phyloP scores from a whole-genome alignment of 2,888 invertebrate species.

The Trissonchulus sp. region DNA sequence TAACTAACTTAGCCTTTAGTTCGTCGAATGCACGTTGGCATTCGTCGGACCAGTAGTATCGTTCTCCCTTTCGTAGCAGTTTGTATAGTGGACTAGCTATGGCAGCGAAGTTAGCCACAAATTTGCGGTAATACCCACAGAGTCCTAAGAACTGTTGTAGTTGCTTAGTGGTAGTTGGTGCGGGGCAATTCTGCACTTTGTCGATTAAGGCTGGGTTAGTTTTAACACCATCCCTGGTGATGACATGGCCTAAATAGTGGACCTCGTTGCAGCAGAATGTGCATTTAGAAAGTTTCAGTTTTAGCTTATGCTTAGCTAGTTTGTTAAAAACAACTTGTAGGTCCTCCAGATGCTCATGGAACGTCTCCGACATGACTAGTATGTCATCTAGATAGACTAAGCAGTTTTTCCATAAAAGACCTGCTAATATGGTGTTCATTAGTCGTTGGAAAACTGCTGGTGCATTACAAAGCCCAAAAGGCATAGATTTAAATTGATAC shows the following conservation, averaged over 20 bases:
- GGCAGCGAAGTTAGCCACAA: not conserved
- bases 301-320: conserved; percentile 35
- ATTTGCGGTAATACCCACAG: conserved; percentile 24
- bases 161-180: conserved; percentile 15
- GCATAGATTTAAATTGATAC: not conserved
- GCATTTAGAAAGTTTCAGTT: conserved; percentile 40
- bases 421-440: conserved; percentile 16
- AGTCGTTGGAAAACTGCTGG: conserved; percentile 1
- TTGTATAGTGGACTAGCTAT: conserved; percentile 3
- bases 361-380: conserved; percentile 36
- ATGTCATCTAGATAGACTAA: conserved; percentile 42
- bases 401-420: conserved; percentile 35
- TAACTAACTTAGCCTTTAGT: not conserved
- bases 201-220: conserved; percentile 23
- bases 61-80: not conserved
- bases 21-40: not conserved
- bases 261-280: conserved; percentile 33
- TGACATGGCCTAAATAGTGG: conserved; percentile 32
- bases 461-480: not conserved
- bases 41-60: not conserved
- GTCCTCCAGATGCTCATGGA: conserved; percentile 34
- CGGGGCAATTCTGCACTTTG: conserved; percentile 20
- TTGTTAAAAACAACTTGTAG: conserved; percentile 35
- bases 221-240: conserved; percentile 24
- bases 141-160: conserved; percentile 24